Base-by-base conservation (phyloP, 2,113 vertebrate genomes). In the Zingel zingel region DNA sequence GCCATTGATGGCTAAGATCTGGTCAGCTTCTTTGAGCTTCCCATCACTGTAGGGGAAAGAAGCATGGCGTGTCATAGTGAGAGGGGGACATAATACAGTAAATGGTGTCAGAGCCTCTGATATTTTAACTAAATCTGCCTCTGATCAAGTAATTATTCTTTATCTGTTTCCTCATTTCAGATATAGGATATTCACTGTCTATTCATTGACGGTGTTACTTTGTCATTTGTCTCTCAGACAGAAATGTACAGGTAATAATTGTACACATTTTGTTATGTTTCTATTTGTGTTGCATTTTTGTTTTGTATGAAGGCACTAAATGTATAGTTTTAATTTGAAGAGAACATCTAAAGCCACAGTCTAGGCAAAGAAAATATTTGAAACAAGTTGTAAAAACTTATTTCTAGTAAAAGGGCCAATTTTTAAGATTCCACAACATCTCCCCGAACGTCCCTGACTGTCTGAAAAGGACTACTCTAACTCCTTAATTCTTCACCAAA, bases 1-100 rank as follows among this genome's bases (percentile, higher is more conserved):
- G 67, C 96, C 95, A 0, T 98, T 98, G 90, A 99, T 99, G 89
- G 98, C 96, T 74, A 99, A 94, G 88, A 99, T 98, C 91, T 99
- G 98, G 92, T 99, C 98, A 0, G 96, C 96, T 90, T 99, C 98
- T 89, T 95, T 96, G 84, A 99, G 94, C 82, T 97, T 96, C 86
- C 98, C 97, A 88, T 98, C 97, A 79, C 98, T 99, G 89, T 19
- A 14, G 6, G 5, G 6, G 16, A 7, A 18, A 54, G 21, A 67
- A n/a, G 16, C 30, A 50, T 3, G 18, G 25, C n/a, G 36, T 5
- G 33, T 30, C 13, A 43, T 1, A 61, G 56, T 13, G 39, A 47
- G 13, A 6, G 16, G 23, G 6, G 23, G 5, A 25, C 66, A 30
- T 12, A 25, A 6, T 14, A 13, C 1, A 77, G 14, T 10, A 36